Evolutionary conservation across 2,888 invertebrate species (phyloP), one percentile per base, ranked within the genome.

Genomic region (Carterocephalus palaemon): DNA sequence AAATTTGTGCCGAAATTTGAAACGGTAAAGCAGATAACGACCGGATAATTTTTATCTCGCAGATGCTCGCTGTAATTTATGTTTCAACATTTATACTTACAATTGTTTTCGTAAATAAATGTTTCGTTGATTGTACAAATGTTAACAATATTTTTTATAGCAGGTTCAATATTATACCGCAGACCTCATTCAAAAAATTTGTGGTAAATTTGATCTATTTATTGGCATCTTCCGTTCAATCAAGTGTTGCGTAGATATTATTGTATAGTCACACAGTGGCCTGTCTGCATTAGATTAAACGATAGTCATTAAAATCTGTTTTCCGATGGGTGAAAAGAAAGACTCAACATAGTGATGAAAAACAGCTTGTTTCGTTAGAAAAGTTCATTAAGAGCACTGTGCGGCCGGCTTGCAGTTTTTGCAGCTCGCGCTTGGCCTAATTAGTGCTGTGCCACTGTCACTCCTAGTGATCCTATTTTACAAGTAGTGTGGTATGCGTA

Each of bases 401-500:
- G 26, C 42, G 29, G 17, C 12, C 40, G 28, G 38, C 28, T 13
- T 9, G 31, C 40, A 32, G 40, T 32, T 19, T 36, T 22, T 36
- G 23, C 39, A 48, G 48, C 34, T 55, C 47, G 37, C 52, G 54
- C 56, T 60, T 59, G 60, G 59, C 59, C 60, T 56, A 60, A 57
- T 60, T 60, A 56, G 54, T 51, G 40, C 32, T n/a, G n/a, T 8
- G 3, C n/a, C 26, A 10, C 33, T 42, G 42, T 42, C 42, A 31
- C 22, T 31, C 22, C n/a, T 26, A 19, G 34, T 26, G 17, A 42
- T 42, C 26, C 42, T 33, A 34, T 26, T 34, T 19, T n/a, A n/a
- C n/a, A n/a, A n/a, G n/a, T n/a, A n/a, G n/a, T n/a, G n/a, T n/a
- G n/a, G n/a, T n/a, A n/a, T n/a, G n/a, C n/a, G n/a, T n/a, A n/a